Percentiles rank a stretch among this genome's conserved stretches.
Evolutionary conservation across 37 sponge, comb jelly and placozoan genomes (phyloP).

Genomic region (Amphimedon queenslandica): DNA sequence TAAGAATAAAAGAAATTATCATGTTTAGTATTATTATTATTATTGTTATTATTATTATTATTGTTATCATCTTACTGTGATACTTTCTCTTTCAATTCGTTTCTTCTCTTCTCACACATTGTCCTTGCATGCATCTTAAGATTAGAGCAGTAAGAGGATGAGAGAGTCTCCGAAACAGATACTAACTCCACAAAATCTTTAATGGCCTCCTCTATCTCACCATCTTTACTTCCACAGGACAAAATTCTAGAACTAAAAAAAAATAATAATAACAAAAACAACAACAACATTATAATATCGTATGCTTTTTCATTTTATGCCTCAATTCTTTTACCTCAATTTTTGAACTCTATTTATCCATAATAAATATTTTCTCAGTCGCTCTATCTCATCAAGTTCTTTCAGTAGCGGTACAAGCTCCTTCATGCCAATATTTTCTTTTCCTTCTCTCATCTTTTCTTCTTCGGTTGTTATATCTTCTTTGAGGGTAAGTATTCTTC

Average conservation of each 20-base stretch:
- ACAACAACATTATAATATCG: no score
- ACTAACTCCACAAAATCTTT: neutral
- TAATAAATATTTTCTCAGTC: slow-evolving; percentile 17
- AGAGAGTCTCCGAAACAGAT: neutral
- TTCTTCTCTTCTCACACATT: neutral
- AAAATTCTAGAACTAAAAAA: no score
- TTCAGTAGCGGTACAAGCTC: no score
- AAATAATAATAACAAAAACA: no score
- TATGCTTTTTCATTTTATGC: no score
- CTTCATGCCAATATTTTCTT: no score
- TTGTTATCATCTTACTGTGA: neutral
- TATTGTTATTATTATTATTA: no score
- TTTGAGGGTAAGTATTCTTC: neutral
- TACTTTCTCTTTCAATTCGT: slow-evolving; percentile 1
- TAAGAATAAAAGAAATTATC: no score
- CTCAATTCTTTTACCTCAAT: no score
- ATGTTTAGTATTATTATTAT: no score
- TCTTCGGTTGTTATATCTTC: neutral
- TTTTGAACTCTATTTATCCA: slow-evolving; percentile 28
- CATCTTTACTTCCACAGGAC: no score
- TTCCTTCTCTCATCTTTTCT: neutral
- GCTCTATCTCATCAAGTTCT: slow-evolving; percentile 23
- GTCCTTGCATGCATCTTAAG: neutral
- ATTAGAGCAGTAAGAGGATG: neutral
- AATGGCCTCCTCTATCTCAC: slow-evolving; percentile 3